Base-by-base conservation (phyloP, 2,113 vertebrate species). In the Microcebus tavaratra region DNA sequence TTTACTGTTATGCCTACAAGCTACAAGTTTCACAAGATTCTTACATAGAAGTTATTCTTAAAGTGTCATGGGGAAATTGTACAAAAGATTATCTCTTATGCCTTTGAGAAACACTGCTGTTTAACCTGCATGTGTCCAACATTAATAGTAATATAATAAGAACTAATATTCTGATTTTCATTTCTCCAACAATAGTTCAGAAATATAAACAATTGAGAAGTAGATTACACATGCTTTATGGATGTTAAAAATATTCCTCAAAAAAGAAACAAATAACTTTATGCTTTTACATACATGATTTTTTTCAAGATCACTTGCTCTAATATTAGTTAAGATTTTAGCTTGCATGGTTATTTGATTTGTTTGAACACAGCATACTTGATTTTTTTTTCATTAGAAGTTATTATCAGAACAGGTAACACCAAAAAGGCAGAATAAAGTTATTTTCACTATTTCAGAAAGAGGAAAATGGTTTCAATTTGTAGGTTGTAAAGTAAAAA, bases 321-420 rank as follows among this genome's bases (percentile, higher is more conserved):
- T 70, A 57, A 59, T 53, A 72, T 73, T 65, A 57, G 23, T 67
- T 65, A 57, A 6, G 92, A 70, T 92, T 83, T 87, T 94, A 61
- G 57, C 39, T 86, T 48, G 57, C n/a, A 36, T 29, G 59, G 31
- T 63, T 48, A 55, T 20, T 83, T 85, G 9, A 67, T 85, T 95
- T 57, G 4, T 82, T 73, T 67, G 14, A 87, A 73, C 15, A 79
- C 6, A 68, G 8, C 92, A 31, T 13, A 31, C 27, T 72, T 79
- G 70, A 6, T 34, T 70, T 15, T 84, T 42, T 48, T 85, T 65
- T 76, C 3, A 45, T 80, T 42, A 42, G 29, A 70, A 53, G 53
- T 31, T 90, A 34, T 82, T 17, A 82, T 55, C 14, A 78, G 9
- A n/a, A 14, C 9, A 34, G 3, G 3, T 61, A 88, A 73, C 11